These are phyloP conservation scores for Phoeniculus purpureus DNA, from an alignment of 2,797 vertebrate species.

Conservation along the genomic window DNA sequence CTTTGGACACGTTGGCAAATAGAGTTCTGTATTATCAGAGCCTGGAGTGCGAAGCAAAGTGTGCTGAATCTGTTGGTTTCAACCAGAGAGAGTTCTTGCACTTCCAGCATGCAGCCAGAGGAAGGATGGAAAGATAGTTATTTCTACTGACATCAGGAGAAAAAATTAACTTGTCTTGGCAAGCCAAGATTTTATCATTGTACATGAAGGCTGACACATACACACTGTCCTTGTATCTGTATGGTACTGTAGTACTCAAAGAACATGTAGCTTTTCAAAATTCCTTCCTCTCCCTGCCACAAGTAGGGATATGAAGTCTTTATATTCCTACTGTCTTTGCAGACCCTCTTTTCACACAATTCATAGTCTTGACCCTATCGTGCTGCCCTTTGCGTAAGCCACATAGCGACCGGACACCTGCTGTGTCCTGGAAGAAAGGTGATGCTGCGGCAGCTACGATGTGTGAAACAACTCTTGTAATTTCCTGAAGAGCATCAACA, in stretches of 20 bases:
- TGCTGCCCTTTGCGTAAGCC: not conserved
- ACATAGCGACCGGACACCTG: not conserved
- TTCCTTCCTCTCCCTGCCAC: not conserved
- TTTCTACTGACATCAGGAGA: not conserved
- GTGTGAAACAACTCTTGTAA: accelerated
- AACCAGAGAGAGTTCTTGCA: not conserved
- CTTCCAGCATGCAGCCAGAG: not conserved
- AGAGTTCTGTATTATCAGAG: not conserved
- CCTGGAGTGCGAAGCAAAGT: too few relatives aligned
- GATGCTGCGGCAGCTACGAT: accelerated
- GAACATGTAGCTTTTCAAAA: not conserved
- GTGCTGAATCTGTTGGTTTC: accelerated
- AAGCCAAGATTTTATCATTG: not conserved
- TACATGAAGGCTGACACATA: not conserved
- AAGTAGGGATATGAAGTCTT: not conserved
- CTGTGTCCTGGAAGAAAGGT: not conserved
- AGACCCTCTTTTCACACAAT: not conserved
- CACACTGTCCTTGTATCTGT: not conserved
- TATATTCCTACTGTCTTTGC: not conserved
- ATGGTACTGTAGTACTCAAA: not conserved
- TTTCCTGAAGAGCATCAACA: not conserved
- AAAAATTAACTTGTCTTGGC: not conserved
- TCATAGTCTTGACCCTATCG: not conserved
- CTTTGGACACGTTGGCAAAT: accelerated
- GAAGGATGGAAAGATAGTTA: not conserved